Conservation (phyloP, 2,888 invertebrate genomes). For the Pedicia rivosa region DNA sequence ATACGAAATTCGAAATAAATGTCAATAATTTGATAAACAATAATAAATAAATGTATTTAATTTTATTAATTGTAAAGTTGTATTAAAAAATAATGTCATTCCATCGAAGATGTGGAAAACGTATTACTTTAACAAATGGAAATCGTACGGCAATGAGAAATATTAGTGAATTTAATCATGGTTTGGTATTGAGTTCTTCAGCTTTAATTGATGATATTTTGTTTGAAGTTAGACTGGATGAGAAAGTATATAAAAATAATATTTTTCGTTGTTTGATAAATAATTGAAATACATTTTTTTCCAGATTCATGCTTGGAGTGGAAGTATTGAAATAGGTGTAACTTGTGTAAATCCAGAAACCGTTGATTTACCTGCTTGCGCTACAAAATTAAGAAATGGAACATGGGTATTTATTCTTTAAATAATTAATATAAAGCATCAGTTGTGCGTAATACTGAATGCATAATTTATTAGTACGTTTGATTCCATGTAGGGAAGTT, state of each 20-base stretch:
- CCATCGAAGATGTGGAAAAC: constrained; percentile 68
- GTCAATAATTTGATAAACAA: too few species aligned
- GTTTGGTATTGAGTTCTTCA: constrained; percentile 68
- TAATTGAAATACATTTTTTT: constrained; percentile 11
- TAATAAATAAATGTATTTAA: too few species aligned
- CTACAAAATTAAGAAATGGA: constrained; percentile 60
- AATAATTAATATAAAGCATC: too few species aligned
- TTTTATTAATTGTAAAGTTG: too few species aligned
- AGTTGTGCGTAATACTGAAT: neutral
- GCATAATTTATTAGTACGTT: neutral
- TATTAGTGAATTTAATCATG: constrained; percentile 73
- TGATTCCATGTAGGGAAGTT: constrained; percentile 9
- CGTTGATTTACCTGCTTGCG: constrained; percentile 54
- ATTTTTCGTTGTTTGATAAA: constrained; percentile 4
- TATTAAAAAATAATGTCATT: constrained; percentile 44
- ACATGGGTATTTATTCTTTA: too few species aligned
- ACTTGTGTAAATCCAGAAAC: constrained; percentile 51
- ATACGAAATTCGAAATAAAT: too few species aligned
- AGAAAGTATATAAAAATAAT: constrained; percentile 47
- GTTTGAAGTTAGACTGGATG: constrained; percentile 76
- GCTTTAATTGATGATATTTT: constrained; percentile 65
- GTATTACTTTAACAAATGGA: constrained; percentile 68
- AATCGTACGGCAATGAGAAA: constrained; percentile 68
- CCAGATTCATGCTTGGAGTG: constrained; percentile 66
- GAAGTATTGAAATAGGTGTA: constrained; percentile 60